Evolutionary conservation across 2,888 invertebrate species (phyloP).

Genomic region (Carabus problematicus): DNA sequence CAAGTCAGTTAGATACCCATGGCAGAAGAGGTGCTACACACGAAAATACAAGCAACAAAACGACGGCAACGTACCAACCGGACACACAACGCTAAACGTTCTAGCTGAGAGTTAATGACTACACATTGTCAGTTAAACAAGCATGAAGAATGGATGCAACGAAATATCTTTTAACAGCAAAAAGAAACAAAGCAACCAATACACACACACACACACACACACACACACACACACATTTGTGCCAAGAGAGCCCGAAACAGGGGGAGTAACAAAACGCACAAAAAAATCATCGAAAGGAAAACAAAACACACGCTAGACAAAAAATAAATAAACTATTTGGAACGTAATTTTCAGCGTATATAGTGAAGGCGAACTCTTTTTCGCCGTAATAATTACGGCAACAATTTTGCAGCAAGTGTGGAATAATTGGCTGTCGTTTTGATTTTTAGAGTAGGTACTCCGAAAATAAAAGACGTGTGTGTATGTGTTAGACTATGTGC

Average conservation of each 20-base stretch:
- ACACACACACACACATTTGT: neutral
- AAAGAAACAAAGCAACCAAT: slow-evolving; percentile 30
- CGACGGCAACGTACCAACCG: too few relatives aligned
- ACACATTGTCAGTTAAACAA: slow-evolving; percentile 40
- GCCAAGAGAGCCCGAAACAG: too few relatives aligned
- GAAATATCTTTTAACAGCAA: slow-evolving; percentile 41
- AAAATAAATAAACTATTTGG: slow-evolving; percentile 1
- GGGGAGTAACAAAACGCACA: too few relatives aligned
- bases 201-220: neutral
- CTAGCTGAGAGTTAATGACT: slow-evolving; percentile 33
- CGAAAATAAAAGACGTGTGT: slow-evolving; percentile 11
- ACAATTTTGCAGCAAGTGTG: slow-evolving; percentile 27
- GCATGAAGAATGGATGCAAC: slow-evolving; percentile 41
- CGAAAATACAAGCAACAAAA: too few relatives aligned
- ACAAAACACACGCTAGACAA: neutral
- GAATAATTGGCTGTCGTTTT: slow-evolving; percentile 11
- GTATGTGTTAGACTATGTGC: neutral
- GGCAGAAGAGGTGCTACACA: too few relatives aligned
- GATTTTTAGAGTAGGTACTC: slow-evolving; percentile 8
- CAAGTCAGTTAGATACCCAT: too few relatives aligned
- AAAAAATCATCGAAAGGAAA: too few relatives aligned
- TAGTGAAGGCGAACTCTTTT: slow-evolving; percentile 33
- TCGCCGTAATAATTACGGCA: slow-evolving; percentile 34
- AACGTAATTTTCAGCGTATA: slow-evolving; percentile 8
- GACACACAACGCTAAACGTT: slow-evolving; percentile 12